phyloP scores from a whole-genome alignment of 2,888 invertebrate genomes.

The Margaritifera margaritifera region DNA sequence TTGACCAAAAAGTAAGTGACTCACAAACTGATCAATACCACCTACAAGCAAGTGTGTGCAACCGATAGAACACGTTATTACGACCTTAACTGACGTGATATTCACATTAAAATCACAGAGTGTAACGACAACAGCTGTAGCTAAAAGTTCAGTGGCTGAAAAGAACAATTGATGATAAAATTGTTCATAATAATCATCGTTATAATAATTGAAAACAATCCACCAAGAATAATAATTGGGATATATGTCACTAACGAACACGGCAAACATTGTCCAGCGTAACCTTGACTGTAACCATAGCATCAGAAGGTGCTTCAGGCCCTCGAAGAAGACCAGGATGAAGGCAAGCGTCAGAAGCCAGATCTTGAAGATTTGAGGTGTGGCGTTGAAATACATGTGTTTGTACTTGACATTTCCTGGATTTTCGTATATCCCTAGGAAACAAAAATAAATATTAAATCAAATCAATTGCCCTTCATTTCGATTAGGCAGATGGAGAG shows the following conservation, averaged over 20 bases:
- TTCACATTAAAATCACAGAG: slow-evolving; percentile 38
- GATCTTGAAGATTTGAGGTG: slow-evolving; percentile 39
- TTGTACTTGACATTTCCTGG: slow-evolving; percentile 48
- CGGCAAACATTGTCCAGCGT: slow-evolving; percentile 40
- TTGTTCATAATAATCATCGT: slow-evolving; percentile 54
- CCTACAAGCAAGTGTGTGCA: slow-evolving; percentile 52
- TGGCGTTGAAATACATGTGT: slow-evolving; percentile 59
- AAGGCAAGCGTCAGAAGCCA: slow-evolving; percentile 37
- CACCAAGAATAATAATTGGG: slow-evolving; percentile 66
- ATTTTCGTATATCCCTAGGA: slow-evolving; percentile 53
- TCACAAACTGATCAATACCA: slow-evolving; percentile 55
- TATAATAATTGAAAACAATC: slow-evolving; percentile 56
- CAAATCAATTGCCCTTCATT: too few relatives aligned
- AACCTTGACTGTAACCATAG: slow-evolving; percentile 14
- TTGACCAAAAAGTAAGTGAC: slow-evolving; percentile 42
- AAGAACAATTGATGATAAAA: slow-evolving; percentile 55
- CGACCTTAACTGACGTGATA: slow-evolving; percentile 41
- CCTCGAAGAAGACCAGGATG: slow-evolving; percentile 43
- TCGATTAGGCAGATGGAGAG: too few relatives aligned
- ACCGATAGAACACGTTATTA: slow-evolving; percentile 48
- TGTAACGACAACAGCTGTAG: slow-evolving; percentile 42
- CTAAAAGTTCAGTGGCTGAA: slow-evolving; percentile 50
- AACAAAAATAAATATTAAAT: not conserved
- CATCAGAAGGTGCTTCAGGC: slow-evolving; percentile 33
- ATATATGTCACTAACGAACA: slow-evolving; percentile 49